Conservation (phyloP, 2,113 vertebrate genomes). For the Platysternon megacephalum region DNA sequence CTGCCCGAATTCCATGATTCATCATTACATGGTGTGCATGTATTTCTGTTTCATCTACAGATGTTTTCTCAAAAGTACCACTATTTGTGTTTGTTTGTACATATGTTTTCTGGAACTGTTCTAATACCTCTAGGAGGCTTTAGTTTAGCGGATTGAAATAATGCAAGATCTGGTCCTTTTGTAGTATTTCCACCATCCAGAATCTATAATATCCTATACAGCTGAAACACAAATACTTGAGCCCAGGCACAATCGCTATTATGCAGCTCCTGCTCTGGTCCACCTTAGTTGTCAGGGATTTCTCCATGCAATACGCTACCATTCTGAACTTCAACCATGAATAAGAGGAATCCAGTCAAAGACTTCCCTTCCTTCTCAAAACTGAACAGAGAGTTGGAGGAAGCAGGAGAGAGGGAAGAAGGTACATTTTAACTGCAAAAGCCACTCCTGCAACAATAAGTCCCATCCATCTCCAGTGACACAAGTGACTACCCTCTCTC, state of each 20-base stretch:
- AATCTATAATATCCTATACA: not conserved
- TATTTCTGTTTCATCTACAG: slow-evolving; percentile 12
- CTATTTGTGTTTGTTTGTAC: not conserved
- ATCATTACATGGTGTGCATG: not conserved
- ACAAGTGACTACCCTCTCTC: accelerated
- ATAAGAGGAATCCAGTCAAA: not conserved
- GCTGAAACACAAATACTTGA: not conserved
- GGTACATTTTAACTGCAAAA: not conserved
- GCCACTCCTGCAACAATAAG: not conserved
- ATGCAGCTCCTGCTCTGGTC: not conserved
- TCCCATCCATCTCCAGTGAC: accelerated
- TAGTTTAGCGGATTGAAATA: not conserved
- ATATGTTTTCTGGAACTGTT: not conserved
- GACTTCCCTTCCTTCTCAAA: not conserved
- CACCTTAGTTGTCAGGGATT: not conserved
- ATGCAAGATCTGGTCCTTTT: not conserved
- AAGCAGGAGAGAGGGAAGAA: not conserved
- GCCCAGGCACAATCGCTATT: not conserved
- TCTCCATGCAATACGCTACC: not conserved
- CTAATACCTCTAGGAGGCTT: not conserved
- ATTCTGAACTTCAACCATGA: not conserved
- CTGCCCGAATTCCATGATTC: slow-evolving; percentile 35
- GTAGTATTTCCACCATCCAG: not conserved
- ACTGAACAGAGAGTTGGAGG: not conserved
- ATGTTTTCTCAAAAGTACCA: not conserved